These are phyloP conservation scores for Ictalurus punctatus DNA, from an alignment of 2,113 vertebrate species.

Conservation along the genomic window DNA sequence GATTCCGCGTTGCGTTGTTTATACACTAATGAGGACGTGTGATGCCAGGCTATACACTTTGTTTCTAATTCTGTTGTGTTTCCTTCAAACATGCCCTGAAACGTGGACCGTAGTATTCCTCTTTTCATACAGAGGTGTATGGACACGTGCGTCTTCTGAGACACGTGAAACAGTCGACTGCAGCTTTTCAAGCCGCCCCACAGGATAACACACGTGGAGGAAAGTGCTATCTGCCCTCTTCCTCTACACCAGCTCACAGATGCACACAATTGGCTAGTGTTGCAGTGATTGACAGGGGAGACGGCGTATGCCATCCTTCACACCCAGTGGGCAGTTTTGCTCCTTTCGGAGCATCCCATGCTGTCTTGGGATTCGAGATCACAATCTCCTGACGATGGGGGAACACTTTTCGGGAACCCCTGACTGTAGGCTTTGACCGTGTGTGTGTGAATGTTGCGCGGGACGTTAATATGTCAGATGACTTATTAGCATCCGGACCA, in stretches of 20 bases:
- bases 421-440: neutral
- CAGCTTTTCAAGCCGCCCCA: neutral
- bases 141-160: neutral
- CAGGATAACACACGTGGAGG: neutral
- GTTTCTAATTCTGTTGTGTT: neutral
- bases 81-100: neutral
- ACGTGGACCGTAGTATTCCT: neutral
- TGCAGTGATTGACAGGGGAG: neutral
- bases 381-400: neutral
- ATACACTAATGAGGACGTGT: neutral
- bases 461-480: constrained; percentile 1
- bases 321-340: neutral
- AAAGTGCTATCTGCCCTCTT: neutral
- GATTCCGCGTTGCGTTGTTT: neutral
- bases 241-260: neutral
- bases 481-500: neutral
- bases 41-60: too few species aligned
- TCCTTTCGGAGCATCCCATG: neutral
- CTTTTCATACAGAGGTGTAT: neutral
- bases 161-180: neutral
- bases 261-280: neutral
- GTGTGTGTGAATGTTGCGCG: neutral
- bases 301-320: neutral
- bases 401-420: neutral
- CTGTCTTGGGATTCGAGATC: neutral